Percentiles rank a stretch among this genome's conserved stretches.
phyloP scores from a whole-genome alignment of 2,113 vertebrate genomes.

The Hydrochoerus hydrochaeris region DNA sequence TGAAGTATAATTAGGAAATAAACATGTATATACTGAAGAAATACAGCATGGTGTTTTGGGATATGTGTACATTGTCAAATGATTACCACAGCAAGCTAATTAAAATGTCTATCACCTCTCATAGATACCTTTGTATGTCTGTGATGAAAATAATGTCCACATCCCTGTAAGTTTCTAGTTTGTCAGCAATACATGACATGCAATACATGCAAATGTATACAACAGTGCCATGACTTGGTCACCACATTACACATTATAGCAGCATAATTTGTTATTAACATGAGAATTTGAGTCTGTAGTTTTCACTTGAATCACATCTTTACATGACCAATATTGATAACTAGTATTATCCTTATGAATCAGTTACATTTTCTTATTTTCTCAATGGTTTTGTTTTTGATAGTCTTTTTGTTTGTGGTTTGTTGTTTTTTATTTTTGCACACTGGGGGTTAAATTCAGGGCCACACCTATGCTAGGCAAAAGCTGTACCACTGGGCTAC shows the following conservation, averaged over 20 bases:
- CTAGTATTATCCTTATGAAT: background rate
- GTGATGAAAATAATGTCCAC: background rate
- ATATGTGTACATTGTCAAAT: background rate
- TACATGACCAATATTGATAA: background rate
- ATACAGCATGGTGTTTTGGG: background rate
- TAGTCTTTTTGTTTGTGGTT: background rate
- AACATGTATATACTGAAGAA: background rate
- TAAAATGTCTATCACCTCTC: background rate
- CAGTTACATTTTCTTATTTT: background rate
- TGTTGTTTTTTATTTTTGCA: background rate
- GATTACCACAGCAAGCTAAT: background rate
- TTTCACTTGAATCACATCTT: background rate
- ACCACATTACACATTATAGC: background rate
- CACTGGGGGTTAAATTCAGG: background rate
- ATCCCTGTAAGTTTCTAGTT: background rate
- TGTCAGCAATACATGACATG: background rate
- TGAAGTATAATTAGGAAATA: background rate
- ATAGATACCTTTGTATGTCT: background rate
- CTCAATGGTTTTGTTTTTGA: background rate
- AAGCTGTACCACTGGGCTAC: background rate
- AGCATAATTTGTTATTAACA: background rate
- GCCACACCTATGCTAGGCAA: background rate
- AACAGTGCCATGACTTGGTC: background rate
- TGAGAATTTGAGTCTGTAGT: background rate
- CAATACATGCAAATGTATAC: background rate